Evolutionary conservation across 2,888 invertebrate genomes (phyloP), one percentile per base, ranked within the genome.

Genomic region (Pandemis cinnamomeana): DNA sequence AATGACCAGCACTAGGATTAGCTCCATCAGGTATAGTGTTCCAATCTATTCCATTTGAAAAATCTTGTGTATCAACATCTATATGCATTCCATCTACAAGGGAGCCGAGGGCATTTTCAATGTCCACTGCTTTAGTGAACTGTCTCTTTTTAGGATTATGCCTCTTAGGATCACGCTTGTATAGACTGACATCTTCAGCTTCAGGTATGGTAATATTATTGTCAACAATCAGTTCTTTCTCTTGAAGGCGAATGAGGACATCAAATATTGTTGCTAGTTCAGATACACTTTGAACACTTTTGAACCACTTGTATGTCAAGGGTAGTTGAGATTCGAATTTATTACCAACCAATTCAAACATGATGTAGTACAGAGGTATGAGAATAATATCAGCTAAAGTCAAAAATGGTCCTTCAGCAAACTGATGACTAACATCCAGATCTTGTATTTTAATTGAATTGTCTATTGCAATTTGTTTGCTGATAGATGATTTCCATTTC

Each of bases 351-450:
- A 90, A 87, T 77, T 94, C 87, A 46, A 96, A 90, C 67, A 97
- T 87, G 44, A 97, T 90, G 77, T 95, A 91, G 82, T 97, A 95
- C 81, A 96, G 96, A 1, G 97, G 96, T 80, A 96, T 96, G 72
- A 99, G 93, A 75, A 98, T 95, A 58, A 98, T 86, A 89, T 99
- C 99, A 5, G 98, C 96, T 79, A 99, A 90, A 0, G 98, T 98
- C 82, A 98, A 95, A 77, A 95, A 95, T 1, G 97, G 96, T 0
- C 98, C 98, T 91, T 99, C 98, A 2, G 97, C 97, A 92, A 96
- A 99, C 67, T 95, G 92, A 86, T 98, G 98, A 53, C 93, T 94
- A 7, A 96, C 87, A 77, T 94, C 87, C 13, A 96, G 86, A 75
- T 95, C 89, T 78, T 93, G 88, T 66, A 95, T 90, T 72, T 94